A percentile compares a stretch with the other conserved stretches of the same genome.
Evolutionary conservation across 2,113 vertebrate species (phyloP).

Genomic region (Hemicordylus capensis): DNA sequence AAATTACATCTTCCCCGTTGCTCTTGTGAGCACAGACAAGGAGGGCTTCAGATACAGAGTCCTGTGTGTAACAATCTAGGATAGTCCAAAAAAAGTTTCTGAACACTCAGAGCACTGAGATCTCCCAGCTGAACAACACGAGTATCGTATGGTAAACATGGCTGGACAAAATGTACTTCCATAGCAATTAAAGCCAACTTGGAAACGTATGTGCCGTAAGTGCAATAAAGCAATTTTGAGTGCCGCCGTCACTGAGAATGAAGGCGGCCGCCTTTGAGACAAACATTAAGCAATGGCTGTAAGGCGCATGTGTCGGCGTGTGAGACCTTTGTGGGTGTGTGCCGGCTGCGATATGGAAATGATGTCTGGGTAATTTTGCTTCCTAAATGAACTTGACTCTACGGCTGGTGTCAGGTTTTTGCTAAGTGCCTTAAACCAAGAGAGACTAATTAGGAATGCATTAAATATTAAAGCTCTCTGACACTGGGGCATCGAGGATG

Average conservation of each 20-base stretch:
- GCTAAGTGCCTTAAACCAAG: slow-evolving; percentile 79
- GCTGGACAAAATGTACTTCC: slow-evolving; percentile 24
- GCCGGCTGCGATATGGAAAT: slow-evolving; percentile 68
- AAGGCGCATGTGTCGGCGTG: slow-evolving; percentile 44
- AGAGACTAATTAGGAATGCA: slow-evolving; percentile 83
- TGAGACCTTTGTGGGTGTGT: slow-evolving; percentile 54
- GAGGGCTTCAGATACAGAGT: too few relatives aligned
- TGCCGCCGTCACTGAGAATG: slow-evolving; percentile 55
- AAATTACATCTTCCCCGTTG: too few relatives aligned
- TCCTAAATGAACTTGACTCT: slow-evolving; percentile 81
- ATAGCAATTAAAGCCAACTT: slow-evolving; percentile 56
- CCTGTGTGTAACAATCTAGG: too few relatives aligned
- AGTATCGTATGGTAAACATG: slow-evolving; percentile 13
- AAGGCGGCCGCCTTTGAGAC: slow-evolving; percentile 45
- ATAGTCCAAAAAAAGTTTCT: too few relatives aligned
- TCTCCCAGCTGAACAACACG: slow-evolving; percentile 27
- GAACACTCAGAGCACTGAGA: too few relatives aligned
- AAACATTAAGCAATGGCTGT: slow-evolving; percentile 60
- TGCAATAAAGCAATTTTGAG: slow-evolving; percentile 69
- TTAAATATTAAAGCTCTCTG: slow-evolving; percentile 85
- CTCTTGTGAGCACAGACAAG: too few relatives aligned
- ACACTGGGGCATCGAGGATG: slow-evolving; percentile 75
- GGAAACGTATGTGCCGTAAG: slow-evolving; percentile 67
- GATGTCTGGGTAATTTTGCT: slow-evolving; percentile 74
- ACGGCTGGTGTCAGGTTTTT: slow-evolving; percentile 79